These are phyloP conservation scores for Xylocopa sonorina DNA, from an alignment of 1,140 invertebrate genomes.

Conservation along the genomic window DNA sequence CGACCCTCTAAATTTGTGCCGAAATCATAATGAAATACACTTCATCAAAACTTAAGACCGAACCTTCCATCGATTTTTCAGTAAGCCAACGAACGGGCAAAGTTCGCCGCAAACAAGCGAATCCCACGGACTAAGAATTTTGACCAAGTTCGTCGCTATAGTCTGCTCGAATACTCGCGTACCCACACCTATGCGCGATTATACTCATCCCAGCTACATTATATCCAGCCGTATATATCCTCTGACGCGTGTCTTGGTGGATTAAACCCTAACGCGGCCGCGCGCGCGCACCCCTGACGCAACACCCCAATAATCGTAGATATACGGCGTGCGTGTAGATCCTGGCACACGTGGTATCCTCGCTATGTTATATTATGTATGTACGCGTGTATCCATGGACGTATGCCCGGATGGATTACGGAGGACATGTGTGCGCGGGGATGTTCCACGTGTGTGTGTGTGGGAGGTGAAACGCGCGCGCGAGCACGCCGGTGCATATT, in stretches of 20 bases:
- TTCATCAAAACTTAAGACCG: too few species aligned
- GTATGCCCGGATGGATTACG: constrained; percentile 42
- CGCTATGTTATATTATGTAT: constrained; percentile 17
- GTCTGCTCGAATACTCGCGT: not conserved
- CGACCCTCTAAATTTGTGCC: too few species aligned
- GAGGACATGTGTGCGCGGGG: not conserved
- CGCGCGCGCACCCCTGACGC: not conserved
- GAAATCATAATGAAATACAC: too few species aligned
- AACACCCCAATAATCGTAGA: not conserved
- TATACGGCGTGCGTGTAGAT: not conserved
- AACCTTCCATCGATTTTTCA: constrained; percentile 3
- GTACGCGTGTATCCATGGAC: constrained; percentile 22
- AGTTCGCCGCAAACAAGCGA: too few species aligned
- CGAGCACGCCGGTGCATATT: constrained; percentile 34
- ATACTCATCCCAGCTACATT: constrained; percentile 13
- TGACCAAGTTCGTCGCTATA: not conserved
- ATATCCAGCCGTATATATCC: constrained; percentile 29
- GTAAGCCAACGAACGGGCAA: not conserved
- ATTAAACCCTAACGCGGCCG: constrained; percentile 17
- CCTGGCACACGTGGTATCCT: not conserved
- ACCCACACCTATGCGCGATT: constrained; percentile 21
- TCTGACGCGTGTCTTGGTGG: constrained; percentile 40
- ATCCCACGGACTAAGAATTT: not conserved
- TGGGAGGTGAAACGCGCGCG: not conserved
- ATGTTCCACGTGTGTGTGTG: not conserved